Percentiles rank a stretch among this genome's conserved stretches.
Evolutionary conservation across 2,797 vertebrate species (phyloP).

Genomic region (Momotus momota): DNA sequence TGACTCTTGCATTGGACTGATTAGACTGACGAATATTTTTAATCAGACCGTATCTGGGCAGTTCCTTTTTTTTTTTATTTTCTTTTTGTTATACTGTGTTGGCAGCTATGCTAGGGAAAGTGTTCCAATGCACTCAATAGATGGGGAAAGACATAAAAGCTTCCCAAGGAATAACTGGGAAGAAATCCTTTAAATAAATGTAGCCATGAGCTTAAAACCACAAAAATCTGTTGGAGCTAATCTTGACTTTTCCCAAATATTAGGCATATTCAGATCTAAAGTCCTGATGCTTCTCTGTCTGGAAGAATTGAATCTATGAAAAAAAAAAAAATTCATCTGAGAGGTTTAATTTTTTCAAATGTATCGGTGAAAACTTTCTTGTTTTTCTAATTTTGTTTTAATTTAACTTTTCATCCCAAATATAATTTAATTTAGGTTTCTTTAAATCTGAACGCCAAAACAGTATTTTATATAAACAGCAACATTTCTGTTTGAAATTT

Average conservation of each 20-base stretch:
- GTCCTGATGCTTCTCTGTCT: background rate
- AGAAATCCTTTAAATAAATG: slow-evolving; percentile 7
- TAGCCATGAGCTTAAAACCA: background rate
- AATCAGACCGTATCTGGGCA: background rate
- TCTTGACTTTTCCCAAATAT: background rate
- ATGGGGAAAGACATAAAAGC: background rate
- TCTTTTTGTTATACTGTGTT: background rate
- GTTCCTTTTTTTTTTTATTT: background rate
- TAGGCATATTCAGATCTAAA: background rate
- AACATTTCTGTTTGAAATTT: background rate
- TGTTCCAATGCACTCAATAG: background rate
- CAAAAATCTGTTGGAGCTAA: background rate
- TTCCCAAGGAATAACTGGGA: slow-evolving; percentile 18
- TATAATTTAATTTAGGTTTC: background rate
- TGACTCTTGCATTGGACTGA: background rate
- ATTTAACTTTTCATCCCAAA: background rate
- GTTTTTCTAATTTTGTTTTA: background rate
- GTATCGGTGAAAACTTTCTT: background rate
- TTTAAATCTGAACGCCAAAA: slow-evolving; percentile 3
- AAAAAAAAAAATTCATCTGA: background rate
- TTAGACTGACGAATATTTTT: background rate
- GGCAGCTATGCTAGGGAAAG: slow-evolving; percentile 7
- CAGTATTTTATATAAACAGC: background rate
- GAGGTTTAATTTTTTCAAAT: background rate
- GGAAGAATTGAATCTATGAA: background rate